These are phyloP conservation scores for Eclectus roratus DNA, from an alignment of 2,113 vertebrate genomes.

Conservation along the genomic window DNA sequence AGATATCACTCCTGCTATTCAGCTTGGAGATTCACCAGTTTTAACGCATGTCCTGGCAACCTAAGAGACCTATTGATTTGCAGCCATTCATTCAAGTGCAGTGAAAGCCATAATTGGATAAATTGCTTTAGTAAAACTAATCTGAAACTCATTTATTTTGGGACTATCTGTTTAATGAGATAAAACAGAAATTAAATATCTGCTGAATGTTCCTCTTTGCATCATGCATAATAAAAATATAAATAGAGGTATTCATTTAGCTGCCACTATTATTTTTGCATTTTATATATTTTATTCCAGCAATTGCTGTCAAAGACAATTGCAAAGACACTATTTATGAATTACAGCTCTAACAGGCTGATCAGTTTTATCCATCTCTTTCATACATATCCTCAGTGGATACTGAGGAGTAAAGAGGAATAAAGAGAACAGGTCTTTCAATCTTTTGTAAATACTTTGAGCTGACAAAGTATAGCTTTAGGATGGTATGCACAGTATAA, in stretches of 20 bases:
- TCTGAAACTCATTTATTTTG: slow-evolving; percentile 49
- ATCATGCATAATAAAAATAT: neutral
- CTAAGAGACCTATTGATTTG: slow-evolving; percentile 50
- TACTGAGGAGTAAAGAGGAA: neutral
- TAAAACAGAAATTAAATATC: slow-evolving; percentile 55
- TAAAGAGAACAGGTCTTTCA: neutral
- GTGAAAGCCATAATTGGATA: slow-evolving; percentile 59
- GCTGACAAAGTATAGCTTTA: neutral
- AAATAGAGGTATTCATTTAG: slow-evolving; percentile 14
- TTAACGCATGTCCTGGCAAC: slow-evolving; percentile 32
- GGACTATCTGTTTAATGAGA: slow-evolving; percentile 29
- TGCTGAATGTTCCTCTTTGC: neutral
- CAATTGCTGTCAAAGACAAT: neutral
- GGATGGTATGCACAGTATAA: neutral
- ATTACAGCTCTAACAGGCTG: neutral
- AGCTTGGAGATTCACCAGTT: slow-evolving; percentile 9
- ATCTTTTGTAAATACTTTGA: neutral
- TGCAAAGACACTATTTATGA: neutral
- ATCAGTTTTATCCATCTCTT: neutral
- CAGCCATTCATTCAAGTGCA: slow-evolving; percentile 12
- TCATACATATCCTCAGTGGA: neutral
- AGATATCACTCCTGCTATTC: neutral
- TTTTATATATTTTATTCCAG: neutral
- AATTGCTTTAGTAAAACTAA: slow-evolving; percentile 50
- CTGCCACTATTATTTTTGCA: neutral